Evolutionary conservation across 2,113 vertebrate genomes (phyloP), one percentile per base, ranked within the genome.

Genomic region (Isurus oxyrinchus): DNA sequence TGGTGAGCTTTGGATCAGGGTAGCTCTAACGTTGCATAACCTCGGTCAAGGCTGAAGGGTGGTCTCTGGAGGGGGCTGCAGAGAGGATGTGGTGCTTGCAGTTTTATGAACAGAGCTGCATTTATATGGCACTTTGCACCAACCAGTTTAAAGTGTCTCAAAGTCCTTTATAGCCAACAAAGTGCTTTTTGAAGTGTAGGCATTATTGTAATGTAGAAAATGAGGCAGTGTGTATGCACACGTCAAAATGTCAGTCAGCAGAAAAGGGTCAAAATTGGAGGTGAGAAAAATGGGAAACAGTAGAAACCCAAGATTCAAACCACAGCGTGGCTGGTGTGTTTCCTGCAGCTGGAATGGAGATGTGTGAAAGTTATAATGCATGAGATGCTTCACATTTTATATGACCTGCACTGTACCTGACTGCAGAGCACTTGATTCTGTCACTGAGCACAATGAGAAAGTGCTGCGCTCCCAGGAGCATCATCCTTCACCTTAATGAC

Each of bases 401-500:
- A n/a, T 53, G 63, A 95, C 94, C 63, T 40, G 59, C 23, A 10
- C 63, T 23, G 35, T 23, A 94, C 35, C 94, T 76, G 94, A 76
- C 67, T 95, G 66, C 21, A 55, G 49, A 53, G 21, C 67, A 67
- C 67, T 95, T 72, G 67, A 55, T 76, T 67, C 44, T 95, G 67
- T 55, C 94, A 72, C 66, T 6, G 67, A 67, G 49, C 67, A 72
- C 55, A 95, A 25, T 49, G 63, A 95, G 11, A 69, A 69, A 95
- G 44, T 72, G 66, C 66, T 63, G 23, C 44, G 1, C 11, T 76
- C 66, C 44, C 66, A 72, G 25, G 66, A 76, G 94, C 49, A 67
- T 49, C 90, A 94, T 94, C 59, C 57, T 44, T 94, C 90, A 94
- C 59, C 59, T 94, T 94, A 94, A 94, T 44, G 90, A 66, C 90